A percentile compares a stretch with the other conserved stretches of the same genome.
phyloP scores from a whole-genome alignment of 2,888 invertebrate genomes.

The Sycophila texana region DNA sequence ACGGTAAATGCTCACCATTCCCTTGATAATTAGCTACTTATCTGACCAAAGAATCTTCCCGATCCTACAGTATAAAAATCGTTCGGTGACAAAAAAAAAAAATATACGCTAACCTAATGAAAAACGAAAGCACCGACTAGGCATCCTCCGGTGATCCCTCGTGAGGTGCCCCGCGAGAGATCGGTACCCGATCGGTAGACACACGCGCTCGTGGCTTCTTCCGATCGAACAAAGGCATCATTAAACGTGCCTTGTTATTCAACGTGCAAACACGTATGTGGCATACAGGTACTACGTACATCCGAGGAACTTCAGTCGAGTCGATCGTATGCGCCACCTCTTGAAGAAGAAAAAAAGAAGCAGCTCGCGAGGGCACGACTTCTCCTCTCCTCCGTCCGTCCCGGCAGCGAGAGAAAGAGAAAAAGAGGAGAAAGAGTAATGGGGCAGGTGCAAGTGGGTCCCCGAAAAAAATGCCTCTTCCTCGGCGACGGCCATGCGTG shows the following conservation, averaged over 20 bases:
- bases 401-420: constrained; percentile 2
- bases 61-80: constrained; percentile 5
- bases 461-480: constrained; percentile 20
- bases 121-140: background rate
- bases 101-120: background rate
- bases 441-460: constrained; percentile 29
- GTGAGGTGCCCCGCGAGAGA: background rate
- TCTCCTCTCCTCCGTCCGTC: background rate
- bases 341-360: background rate
- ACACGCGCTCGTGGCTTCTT: background rate
- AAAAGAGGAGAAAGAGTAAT: background rate
- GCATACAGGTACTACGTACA: background rate
- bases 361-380: constrained; percentile 21
- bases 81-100: background rate
- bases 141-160: background rate
- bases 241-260: constrained; percentile 56
- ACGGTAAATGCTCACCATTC: background rate
- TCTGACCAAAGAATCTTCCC: background rate
- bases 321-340: background rate
- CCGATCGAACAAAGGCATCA: constrained; percentile 56
- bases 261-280: constrained; percentile 1
- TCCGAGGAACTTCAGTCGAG: constrained; percentile 33
- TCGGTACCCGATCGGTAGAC: background rate
- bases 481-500: background rate
- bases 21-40: constrained; percentile 22